Conservation (phyloP, 2,888 invertebrate genomes). For the Colletes collaris region DNA sequence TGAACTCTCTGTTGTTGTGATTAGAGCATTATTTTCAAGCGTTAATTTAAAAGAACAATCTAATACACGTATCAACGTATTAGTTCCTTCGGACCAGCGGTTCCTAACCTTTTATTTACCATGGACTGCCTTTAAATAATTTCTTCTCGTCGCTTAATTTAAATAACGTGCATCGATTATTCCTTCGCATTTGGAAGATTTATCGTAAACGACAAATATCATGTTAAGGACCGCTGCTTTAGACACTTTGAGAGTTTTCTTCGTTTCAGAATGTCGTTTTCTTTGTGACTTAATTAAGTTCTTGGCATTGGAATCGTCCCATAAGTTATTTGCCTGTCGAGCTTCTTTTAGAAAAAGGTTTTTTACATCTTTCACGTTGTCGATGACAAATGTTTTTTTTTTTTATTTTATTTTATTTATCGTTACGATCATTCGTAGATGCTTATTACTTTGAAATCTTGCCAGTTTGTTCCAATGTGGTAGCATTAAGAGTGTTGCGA, state of each 20-base stretch:
- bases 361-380: constrained; percentile 4
- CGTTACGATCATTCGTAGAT: constrained; percentile 37
- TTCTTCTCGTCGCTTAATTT: too few relatives aligned
- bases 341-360: neutral
- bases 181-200: too few relatives aligned
- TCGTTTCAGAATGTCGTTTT: neutral
- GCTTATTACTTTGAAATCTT: constrained; percentile 49
- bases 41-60: constrained; percentile 29
- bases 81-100: constrained; percentile 17
- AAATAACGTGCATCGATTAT: too few relatives aligned
- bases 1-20: constrained; percentile 2
- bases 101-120: too few relatives aligned
- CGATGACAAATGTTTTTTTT: constrained; percentile 5
- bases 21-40: constrained; percentile 3
- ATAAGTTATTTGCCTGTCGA: constrained; percentile 26
- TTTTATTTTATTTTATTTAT: constrained; percentile 70
- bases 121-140: too few relatives aligned
- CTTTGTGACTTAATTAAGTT: constrained; percentile 3
- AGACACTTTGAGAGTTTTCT: constrained; percentile 21
- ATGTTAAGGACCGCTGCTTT: neutral
- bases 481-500: constrained; percentile 25
- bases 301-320: neutral
- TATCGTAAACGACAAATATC: too few relatives aligned
- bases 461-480: constrained; percentile 44
- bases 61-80: constrained; percentile 3